A percentile compares a stretch with the other conserved stretches of the same genome.
Evolutionary conservation across 2,113 vertebrate genomes (phyloP).

Genomic region (Scomber japonicus): DNA sequence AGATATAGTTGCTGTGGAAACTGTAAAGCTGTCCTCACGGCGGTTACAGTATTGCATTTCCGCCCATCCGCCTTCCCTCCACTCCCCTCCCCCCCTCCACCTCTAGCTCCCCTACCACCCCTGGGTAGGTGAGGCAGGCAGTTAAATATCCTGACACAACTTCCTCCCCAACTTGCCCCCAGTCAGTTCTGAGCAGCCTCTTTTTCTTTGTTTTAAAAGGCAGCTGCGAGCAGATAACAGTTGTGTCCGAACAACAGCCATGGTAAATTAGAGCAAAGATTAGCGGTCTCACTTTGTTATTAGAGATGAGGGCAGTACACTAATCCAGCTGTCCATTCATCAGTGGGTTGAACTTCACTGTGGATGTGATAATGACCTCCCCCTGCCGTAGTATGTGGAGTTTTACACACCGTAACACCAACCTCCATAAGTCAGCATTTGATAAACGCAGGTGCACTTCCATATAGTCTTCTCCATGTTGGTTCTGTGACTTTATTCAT

Average conservation of each 20-base stretch:
- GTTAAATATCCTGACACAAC: conserved; percentile 17
- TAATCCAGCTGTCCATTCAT: conserved; percentile 21
- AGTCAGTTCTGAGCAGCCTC: not conserved
- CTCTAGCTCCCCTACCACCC: conserved; percentile 27
- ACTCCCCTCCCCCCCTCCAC: conserved; percentile 1
- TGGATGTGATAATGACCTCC: conserved; percentile 1
- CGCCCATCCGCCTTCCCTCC: not conserved
- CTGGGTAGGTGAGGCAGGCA: not conserved
- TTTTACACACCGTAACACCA: not conserved
- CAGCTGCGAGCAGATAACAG: conserved; percentile 49
- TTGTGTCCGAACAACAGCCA: conserved; percentile 18
- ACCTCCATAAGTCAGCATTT: not conserved
- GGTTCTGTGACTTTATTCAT: conserved; percentile 40
- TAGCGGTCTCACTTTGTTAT: conserved; percentile 56
- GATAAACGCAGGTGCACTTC: not conserved
- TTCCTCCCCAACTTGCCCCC: not conserved
- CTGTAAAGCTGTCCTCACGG: conserved; percentile 65
- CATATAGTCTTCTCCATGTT: not conserved
- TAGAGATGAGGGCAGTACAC: conserved; percentile 22
- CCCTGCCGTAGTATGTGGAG: not conserved
- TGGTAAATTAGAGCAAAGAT: conserved; percentile 41
- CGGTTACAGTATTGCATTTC: conserved; percentile 59
- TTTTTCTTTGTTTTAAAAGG: conserved; percentile 21
- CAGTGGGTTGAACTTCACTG: conserved; percentile 41
- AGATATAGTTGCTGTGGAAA: conserved; percentile 81